Evolutionary conservation across 2,797 vertebrate species (phyloP).

Genomic region (Notolepis coatsorum): DNA sequence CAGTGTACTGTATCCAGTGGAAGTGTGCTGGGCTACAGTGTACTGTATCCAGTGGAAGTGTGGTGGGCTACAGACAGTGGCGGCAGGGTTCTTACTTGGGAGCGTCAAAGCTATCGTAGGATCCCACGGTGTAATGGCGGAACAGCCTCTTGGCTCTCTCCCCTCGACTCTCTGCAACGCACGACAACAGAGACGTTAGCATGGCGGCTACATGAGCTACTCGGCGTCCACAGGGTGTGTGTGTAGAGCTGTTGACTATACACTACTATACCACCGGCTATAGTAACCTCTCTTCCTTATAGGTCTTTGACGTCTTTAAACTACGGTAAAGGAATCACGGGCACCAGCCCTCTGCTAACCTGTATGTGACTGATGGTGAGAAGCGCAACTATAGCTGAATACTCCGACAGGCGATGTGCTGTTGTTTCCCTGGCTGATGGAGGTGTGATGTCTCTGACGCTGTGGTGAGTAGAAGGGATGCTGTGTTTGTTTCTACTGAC

Average conservation of each 20-base stretch:
- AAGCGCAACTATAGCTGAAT: not conserved
- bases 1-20: no score
- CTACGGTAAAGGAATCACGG: not conserved
- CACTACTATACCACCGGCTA: not conserved
- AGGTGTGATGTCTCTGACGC: not conserved
- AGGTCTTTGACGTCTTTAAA: no score
- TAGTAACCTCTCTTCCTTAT: not conserved
- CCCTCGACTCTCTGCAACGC: conserved; percentile 84
- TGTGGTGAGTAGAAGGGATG: not conserved
- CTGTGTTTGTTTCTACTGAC: not conserved
- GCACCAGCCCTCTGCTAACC: not conserved
- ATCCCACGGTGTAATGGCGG: conserved; percentile 94
- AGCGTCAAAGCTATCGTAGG: conserved; percentile 94
- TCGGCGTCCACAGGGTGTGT: no score
- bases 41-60: no score
- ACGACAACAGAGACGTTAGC: conserved; percentile 40
- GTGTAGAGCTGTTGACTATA: no score
- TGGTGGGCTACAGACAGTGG: no score
- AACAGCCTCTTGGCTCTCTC: conserved; percentile 93
- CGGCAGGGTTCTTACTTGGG: conserved; percentile 81
- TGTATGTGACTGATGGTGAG: not conserved
- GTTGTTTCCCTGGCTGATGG: not conserved
- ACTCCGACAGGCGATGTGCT: not conserved
- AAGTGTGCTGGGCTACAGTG: no score
- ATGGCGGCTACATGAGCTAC: conserved; percentile 19